Conservation (phyloP, 2,797 vertebrate species). For the Poecilia wingei region DNA sequence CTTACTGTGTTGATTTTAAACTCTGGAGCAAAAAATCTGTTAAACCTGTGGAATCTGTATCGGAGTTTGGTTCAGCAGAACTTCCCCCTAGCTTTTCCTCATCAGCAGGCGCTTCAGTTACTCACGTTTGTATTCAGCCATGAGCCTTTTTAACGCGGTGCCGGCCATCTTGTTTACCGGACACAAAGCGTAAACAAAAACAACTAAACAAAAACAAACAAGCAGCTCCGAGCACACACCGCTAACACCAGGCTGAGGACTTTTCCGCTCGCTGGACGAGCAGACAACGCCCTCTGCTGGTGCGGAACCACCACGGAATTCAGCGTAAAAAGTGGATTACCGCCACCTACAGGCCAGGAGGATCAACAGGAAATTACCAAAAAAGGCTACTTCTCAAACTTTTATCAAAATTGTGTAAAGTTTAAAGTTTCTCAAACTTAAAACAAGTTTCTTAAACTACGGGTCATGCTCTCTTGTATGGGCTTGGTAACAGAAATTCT, state of each 20-base stretch:
- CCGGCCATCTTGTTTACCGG: constrained; percentile 74
- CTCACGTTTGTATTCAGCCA: constrained; percentile 86
- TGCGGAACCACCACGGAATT: neutral
- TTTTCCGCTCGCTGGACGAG: neutral
- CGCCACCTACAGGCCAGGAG: neutral
- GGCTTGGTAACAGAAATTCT: neutral
- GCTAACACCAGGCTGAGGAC: neutral
- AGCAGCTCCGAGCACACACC: neutral
- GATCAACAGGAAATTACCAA: neutral
- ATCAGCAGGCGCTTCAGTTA: neutral
- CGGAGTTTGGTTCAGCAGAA: neutral
- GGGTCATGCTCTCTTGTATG: neutral
- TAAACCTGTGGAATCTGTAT: fast-evolving
- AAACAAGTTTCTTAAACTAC: too few relatives aligned
- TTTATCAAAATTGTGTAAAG: too few relatives aligned
- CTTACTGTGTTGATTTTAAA: fast-evolving
- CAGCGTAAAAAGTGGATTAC: neutral
- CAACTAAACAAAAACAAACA: neutral
- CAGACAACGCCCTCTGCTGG: constrained; percentile 13
- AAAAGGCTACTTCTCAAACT: neutral
- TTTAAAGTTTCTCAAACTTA: too few relatives aligned
- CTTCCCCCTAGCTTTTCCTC: too few relatives aligned
- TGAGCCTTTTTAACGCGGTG: constrained; percentile 82
- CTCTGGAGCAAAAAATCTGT: fast-evolving
- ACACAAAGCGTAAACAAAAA: neutral